Base-by-base conservation (phyloP, 23 tunicate species). In the Ascidia mentula region DNA sequence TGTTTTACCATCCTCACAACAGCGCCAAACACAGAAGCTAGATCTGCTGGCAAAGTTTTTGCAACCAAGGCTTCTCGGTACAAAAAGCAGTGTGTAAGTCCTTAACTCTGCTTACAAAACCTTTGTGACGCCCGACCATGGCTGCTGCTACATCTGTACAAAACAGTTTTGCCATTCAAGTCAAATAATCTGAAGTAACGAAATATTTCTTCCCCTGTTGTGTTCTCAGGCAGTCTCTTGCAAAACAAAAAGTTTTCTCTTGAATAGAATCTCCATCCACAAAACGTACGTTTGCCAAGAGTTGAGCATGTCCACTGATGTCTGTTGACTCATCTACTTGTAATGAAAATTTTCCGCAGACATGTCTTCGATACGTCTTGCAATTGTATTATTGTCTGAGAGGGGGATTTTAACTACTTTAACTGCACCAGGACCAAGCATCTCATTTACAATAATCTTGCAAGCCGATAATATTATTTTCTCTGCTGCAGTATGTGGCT, bases 371-470 rank as follows among this genome's bases (percentile, higher is more conserved):
- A 78, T 78, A 71, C 72, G 82, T 59, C 82, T 78, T 37, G 72
- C 82, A 46, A 80, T 69, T 39, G 84, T 80, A 34, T 80, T 80
- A n/a, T n/a, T n/a, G 35, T 80, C 84, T 69, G 84, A 80, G 32
- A 70, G 76, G 31, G 76, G 59, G 37, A 80, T 38, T 38, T 80
- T 80, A 80, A 12, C 34, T 69, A 69, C 76, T 80, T 80, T 80
- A 80, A 59, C 76, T 80, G 84, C 76, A 18, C 60, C 84, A 80
- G 84, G 84, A 80, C 84, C 84, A 80, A 80, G 84, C 76, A 80
- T 80, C 33, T 80, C 84, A 69, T 80, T 80, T 38, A 80, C 76
- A 80, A 80, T 80, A 22, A 80, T 69, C 84, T 80, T 80, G 69
- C 84, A 80, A 80, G 84, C 84, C 34, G 76, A 73, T 80, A 69